These are phyloP conservation scores for Himantopus leucocephalus DNA, from an alignment of 2,113 vertebrate genomes.

Conservation along the genomic window DNA sequence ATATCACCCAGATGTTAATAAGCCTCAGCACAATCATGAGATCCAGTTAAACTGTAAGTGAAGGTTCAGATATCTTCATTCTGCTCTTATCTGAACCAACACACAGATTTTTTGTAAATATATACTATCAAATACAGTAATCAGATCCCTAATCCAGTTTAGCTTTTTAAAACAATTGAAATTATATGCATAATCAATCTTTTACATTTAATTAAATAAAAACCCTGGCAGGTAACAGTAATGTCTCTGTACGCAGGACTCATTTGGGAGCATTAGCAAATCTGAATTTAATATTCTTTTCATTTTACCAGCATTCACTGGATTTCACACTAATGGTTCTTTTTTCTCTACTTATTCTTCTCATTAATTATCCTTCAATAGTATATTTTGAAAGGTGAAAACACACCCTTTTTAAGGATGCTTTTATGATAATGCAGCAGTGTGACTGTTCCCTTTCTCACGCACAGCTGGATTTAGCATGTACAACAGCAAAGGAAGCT, in stretches of 20 bases:
- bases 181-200: slow-evolving; percentile 44
- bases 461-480: background rate
- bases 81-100: background rate
- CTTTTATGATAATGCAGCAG: background rate
- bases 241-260: background rate
- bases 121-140: background rate
- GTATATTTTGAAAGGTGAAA: background rate
- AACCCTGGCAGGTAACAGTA: slow-evolving; percentile 17
- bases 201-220: slow-evolving; percentile 55
- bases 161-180: slow-evolving; percentile 24
- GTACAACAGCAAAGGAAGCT: background rate
- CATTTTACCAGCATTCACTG: slow-evolving; percentile 27
- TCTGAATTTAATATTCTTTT: slow-evolving; percentile 60
- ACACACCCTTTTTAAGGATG: background rate
- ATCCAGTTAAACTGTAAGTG: background rate
- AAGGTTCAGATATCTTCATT: background rate
- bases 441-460: background rate
- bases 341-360: slow-evolving; percentile 46
- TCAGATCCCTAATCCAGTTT: background rate
- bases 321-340: slow-evolving; percentile 53
- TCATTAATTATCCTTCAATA: slow-evolving; percentile 54
- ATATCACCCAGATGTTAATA: background rate
- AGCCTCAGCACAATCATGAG: background rate
- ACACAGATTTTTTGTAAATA: background rate
- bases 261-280: slow-evolving; percentile 58